Percentiles rank a stretch among this genome's conserved stretches.
Evolutionary conservation across 2,797 vertebrate genomes (phyloP).

Genomic region (Tangara arthus): DNA sequence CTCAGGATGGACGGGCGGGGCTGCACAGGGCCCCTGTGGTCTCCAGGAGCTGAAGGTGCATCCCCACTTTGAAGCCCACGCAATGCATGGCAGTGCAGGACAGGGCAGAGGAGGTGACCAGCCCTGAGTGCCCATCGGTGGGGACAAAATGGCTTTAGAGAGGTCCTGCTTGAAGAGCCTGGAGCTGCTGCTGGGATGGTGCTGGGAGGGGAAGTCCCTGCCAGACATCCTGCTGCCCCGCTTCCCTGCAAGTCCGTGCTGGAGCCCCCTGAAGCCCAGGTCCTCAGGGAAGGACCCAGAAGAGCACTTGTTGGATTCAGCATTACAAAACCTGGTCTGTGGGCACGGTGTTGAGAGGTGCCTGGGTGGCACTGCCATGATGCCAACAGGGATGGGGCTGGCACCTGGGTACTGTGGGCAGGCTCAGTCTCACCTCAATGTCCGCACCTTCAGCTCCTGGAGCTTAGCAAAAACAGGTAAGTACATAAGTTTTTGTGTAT

Average conservation of each 20-base stretch:
- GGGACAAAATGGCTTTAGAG: not conserved
- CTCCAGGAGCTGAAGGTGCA: fast-evolving
- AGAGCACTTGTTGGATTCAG: not conserved
- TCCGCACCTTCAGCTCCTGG: not conserved
- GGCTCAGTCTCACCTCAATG: not conserved
- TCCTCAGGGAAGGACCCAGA: not conserved
- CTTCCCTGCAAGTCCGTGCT: fast-evolving
- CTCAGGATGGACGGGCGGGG: fast-evolving
- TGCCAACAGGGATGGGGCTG: not conserved
- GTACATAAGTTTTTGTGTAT: not conserved
- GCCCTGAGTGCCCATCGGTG: not conserved
- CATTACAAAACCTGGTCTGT: fast-evolving
- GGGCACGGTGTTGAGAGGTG: fast-evolving
- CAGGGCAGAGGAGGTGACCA: not conserved
- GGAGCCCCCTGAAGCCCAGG: not conserved
- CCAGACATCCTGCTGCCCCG: not conserved
- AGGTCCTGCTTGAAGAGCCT: not conserved
- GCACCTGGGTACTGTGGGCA: not conserved
- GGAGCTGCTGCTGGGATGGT: not conserved
- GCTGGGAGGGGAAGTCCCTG: not conserved
- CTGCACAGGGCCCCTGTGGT: not conserved
- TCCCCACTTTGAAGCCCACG: fast-evolving
- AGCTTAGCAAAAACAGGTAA: not conserved
- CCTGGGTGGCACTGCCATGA: not conserved
- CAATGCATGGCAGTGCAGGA: not conserved